Base-by-base conservation (phyloP, 2,888 invertebrate species). In the Strigamia maritima region DNA sequence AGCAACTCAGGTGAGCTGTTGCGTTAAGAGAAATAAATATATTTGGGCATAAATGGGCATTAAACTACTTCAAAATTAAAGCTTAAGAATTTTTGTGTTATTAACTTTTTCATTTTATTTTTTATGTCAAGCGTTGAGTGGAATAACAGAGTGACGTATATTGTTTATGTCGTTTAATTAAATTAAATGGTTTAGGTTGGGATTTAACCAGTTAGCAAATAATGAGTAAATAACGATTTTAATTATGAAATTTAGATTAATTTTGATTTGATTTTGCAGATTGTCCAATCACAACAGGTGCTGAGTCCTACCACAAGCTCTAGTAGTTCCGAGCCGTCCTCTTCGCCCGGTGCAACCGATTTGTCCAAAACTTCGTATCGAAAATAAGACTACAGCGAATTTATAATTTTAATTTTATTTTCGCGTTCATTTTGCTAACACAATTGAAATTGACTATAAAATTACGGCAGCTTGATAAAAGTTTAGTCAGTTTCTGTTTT, bases 1-100 rank as follows among this genome's bases (percentile, higher is more conserved):
- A 60, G 82, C 83, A 76, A 82, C 82, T 80, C 84, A 84, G 82
- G 84, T 85, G 80, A 82, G 81, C 54, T n/a, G 24, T 65, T 65
- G 22, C 65, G 2, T 54, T 54, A 54, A 19, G 22, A 54, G 60
- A 26, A 65, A 28, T 8, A 65, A 65, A 65, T 65, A 7, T 14
- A 28, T 26, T 28, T n/a, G 70, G 24, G 70, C 70, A 26, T 75
- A 28, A 75, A 26, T 12, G 65, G 2, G 65, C 24, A 65, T 22
- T n/a, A 65, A 26, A 65, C 19, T 65, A 10, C 65, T n/a, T 65
- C 1, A 65, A 10, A 65, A 65, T 40, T 40, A 14, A 40, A 40
- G 10, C 1, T 40, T 40, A 14, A 7, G 10, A 40, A n/a, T n/a
- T 40, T 40, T 40, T 40, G 16, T 31, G 40, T 16, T 40, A 40